Base-by-base conservation (phyloP, 2,113 vertebrate genomes). In the Xyliphius kryptos region DNA sequence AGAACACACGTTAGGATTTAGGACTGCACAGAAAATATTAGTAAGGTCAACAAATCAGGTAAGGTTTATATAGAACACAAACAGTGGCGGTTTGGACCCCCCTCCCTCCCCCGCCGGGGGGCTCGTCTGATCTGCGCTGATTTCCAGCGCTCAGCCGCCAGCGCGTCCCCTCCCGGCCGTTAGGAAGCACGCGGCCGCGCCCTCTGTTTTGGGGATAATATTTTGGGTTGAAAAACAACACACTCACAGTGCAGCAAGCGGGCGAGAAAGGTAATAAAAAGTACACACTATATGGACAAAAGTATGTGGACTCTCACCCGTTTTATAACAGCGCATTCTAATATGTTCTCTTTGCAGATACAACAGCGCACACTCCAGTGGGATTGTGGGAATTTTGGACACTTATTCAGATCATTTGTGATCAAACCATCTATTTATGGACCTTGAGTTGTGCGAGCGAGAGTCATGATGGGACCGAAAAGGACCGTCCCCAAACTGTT, bases 41-140 rank as follows among this genome's bases (percentile, higher is more conserved):
- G 32, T 40, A 14, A 47, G 26, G 63, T 67, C 50, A 57, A 64
- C 57, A 71, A 53, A 71, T 62, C 52, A 57, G 47, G 20, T 57
- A 47, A 40, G 48, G 51, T 55, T 56, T 40, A 9, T 59, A 49
- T 22, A 63, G 19, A 51, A 58, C 47, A 70, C 53, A 64, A 67
- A 65, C 58, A 51, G 44, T 49, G 46, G 64, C 41, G 66, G 36
- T 73, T 61, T 70, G 70, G 65, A 47, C 73, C 46, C 26, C 26
- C 26, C 26, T 6, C 26, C 26, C 26, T 6, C 26, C 26, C 26
- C 26, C 1, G 4, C 21, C n/a, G 65, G 56, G 65, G 19, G 50
- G 11, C 71, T 71, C 67, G 68, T 66, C 79, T 64, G 73, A 76
- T 32, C 61, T 44, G 68, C 79, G 77, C 76, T 77, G 83, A 83